Base-by-base conservation (phyloP, 2,888 invertebrate genomes). In the Poecilobothrus nobilitatus region DNA sequence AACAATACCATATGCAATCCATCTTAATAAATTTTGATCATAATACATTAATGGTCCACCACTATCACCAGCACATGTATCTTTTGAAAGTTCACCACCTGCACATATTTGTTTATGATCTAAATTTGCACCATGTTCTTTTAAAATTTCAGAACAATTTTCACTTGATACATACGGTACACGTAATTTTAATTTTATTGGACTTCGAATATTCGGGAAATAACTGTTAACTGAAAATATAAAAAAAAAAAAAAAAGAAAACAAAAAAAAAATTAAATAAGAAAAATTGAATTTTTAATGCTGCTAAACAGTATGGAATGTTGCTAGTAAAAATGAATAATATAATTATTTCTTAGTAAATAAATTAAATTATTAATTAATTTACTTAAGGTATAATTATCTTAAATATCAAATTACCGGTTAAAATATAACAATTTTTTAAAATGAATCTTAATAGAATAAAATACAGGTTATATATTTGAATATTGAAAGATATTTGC, bases 31-130 rank as follows among this genome's bases (percentile, higher is more conserved):
- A 66, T 75, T 80, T 0, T 76, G 76, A 72, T 81, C 80, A 64
- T 79, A 78, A 72, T 79, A 83, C 90, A 91, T 91, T 7, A 92
- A 80, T 0, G 92, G 91, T 5, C 91, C 91, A 0, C 92, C 92
- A 0, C 90, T 80, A 66, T 81, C 82, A 0, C 91, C 91, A 20
- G 83, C 84, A 75, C 92, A 92, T 0, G 91, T 88, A 75, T 92
- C 92, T 74, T 88, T 84, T 5, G 86, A 85, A 68, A 82, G 84
- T 61, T 84, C 83, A 0, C 91, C 89, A 3, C 91, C 91, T 12
- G 90, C 90, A 75, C 91, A 91, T 0, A 91, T 75, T 75, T 89
- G 89, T 21, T 82, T 84, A 0, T 84, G 80, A 0, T 83, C 83
- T 41, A 89, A 76, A 1, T 77, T 76, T 0, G 87, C 84, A 0